Evolutionary conservation across 2,888 invertebrate genomes (phyloP), one percentile per base, ranked within the genome.

Genomic region (Cartodere bifasciata): DNA sequence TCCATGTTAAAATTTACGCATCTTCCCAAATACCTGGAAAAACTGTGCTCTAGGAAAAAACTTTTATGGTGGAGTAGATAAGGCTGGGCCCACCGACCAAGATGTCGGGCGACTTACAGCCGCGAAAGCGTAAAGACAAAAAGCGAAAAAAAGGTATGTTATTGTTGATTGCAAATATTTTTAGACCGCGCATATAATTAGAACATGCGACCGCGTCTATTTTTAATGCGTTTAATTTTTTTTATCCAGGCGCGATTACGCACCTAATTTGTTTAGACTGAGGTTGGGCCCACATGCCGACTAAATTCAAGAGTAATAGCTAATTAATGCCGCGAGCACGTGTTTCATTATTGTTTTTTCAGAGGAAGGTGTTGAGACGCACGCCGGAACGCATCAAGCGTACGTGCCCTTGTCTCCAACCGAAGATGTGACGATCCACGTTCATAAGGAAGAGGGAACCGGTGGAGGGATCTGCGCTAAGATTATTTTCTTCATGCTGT

Each of bases 101-200:
- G 61, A 85, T 86, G 86, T 85, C 84, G 58, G 83, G 83, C 49
- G 85, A 86, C 65, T 79, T 81, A 49, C 85, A 85, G 62, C 81
- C 83, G 54, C 76, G 82, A 53, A 85, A 82, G 63, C 77, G 85
- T 48, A 84, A 81, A 64, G 84, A 85, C 58, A 86, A 83, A 62
- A 72, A 72, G 58, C 75, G 72, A 56, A 81, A 75, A 63, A 85
- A 80, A 74, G 82, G 85, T 84, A 70, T 63, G 52, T 44, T 34
- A 35, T 29, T 23, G 13, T 32, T 32, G 15, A 31, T 7, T 28
- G 32, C 28, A 23, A 24, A 25, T 33, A 48, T 48, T 45, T 51
- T 47, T 50, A 44, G 45, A 34, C 23, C 21, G 21, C 10, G 28
- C n/a, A n/a, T n/a, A n/a, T n/a, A n/a, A n/a, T n/a, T n/a, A n/a